phyloP scores from a whole-genome alignment of 2,797 vertebrate species.

The Rhinophrynus dorsalis region DNA sequence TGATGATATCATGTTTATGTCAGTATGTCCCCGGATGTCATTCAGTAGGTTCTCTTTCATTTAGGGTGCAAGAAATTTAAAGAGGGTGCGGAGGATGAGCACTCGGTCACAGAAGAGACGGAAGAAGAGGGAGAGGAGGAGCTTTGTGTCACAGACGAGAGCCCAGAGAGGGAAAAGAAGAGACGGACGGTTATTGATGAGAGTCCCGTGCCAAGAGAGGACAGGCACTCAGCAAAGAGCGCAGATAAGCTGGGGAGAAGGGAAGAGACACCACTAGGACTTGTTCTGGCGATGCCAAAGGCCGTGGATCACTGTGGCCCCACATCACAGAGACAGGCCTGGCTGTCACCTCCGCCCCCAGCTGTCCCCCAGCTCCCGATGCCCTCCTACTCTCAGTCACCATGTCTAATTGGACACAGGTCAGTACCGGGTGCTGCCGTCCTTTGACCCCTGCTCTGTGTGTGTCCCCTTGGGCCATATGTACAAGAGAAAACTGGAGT shows the following conservation, averaged over 20 bases:
- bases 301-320: background rate
- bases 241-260: background rate
- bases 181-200: background rate
- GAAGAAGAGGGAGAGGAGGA: background rate
- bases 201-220: background rate
- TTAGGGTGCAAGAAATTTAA: background rate
- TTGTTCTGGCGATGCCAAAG: background rate
- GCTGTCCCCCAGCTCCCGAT: background rate
- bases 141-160: background rate
- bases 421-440: background rate
- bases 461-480: too few relatives aligned
- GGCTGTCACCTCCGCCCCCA: background rate
- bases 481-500: too few relatives aligned
- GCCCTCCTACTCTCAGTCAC: background rate
- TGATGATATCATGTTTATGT: too few relatives aligned
- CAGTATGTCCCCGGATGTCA: too few relatives aligned
- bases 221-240: too few relatives aligned
- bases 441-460: background rate
- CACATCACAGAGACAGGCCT: background rate
- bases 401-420: slow-evolving; percentile 21
- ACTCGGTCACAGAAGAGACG: background rate
- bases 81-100: background rate
- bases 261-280: background rate
- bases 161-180: background rate
- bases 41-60: background rate